Conservation (phyloP, 2,113 vertebrate genomes). For the Gymnobelideus leadbeateri region DNA sequence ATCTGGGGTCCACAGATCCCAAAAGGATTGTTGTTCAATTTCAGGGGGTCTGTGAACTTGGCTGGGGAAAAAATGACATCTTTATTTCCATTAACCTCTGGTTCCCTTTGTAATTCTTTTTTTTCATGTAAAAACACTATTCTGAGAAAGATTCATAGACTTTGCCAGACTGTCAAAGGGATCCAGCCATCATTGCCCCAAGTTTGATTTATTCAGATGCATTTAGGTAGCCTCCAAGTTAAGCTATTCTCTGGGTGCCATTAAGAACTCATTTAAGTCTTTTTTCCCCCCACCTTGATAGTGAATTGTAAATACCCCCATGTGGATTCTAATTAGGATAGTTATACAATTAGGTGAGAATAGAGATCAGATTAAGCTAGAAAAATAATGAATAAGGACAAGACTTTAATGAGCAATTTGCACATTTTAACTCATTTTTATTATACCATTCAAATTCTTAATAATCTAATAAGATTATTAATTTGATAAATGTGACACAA, state of each 20-base stretch:
- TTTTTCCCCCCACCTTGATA: constrained; percentile 56
- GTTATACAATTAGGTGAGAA: constrained; percentile 65
- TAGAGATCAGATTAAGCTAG: constrained; percentile 72
- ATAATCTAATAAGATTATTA: constrained; percentile 63
- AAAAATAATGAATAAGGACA: constrained; percentile 58
- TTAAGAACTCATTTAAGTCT: constrained; percentile 76
- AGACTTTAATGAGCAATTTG: constrained; percentile 52
- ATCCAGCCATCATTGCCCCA: constrained; percentile 30
- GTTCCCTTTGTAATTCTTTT: neutral
- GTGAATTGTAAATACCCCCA: constrained; percentile 75
- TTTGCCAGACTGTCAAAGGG: neutral
- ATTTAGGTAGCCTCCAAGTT: constrained; percentile 70
- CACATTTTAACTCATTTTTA: constrained; percentile 65
- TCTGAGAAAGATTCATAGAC: neutral
- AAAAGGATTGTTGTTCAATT: neutral
- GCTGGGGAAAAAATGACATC: no score
- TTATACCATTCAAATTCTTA: constrained; percentile 65
- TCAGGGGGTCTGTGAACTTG: neutral
- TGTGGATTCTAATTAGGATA: constrained; percentile 65
- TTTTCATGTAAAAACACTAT: neutral
- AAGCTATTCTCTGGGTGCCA: constrained; percentile 72
- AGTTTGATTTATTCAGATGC: constrained; percentile 53
- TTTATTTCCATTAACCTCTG: no score
- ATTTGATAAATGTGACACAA: constrained; percentile 64
- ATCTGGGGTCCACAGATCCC: neutral